A percentile compares a stretch with the other conserved stretches of the same genome.
phyloP scores from a whole-genome alignment of 2,797 vertebrate species.

The Rachycentron canadum region DNA sequence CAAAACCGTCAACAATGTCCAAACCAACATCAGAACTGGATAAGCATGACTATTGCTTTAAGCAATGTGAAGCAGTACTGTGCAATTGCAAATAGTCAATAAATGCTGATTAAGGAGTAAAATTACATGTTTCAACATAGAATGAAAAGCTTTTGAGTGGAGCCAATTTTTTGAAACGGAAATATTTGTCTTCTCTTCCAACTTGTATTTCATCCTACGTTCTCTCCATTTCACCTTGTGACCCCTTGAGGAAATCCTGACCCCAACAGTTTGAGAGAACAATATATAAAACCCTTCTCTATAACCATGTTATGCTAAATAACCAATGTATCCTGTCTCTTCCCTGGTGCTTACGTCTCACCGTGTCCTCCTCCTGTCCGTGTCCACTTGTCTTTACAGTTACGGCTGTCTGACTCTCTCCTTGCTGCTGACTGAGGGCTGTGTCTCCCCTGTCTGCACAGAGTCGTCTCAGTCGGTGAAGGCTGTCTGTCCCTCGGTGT shows the following conservation, averaged over 20 bases:
- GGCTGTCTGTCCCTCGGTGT: constrained; percentile 6
- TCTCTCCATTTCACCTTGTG: neutral
- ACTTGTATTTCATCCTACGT: too few species aligned
- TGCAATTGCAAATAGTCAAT: too few species aligned
- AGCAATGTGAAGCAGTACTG: too few species aligned
- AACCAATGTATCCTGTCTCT: constrained; percentile 20
- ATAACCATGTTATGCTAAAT: constrained; percentile 33
- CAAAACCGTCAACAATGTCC: too few species aligned
- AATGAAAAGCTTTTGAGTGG: too few species aligned
- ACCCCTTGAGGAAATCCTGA: neutral
- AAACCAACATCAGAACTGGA: too few species aligned
- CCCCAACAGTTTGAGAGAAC: neutral
- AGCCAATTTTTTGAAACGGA: too few species aligned
- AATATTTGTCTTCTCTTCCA: too few species aligned
- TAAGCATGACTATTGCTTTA: too few species aligned
- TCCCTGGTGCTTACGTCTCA: neutral
- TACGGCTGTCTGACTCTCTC: constrained; percentile 48
- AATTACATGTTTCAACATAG: too few species aligned
- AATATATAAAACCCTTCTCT: neutral
- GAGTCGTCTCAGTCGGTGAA: constrained; percentile 23
- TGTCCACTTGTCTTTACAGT: constrained; percentile 52
- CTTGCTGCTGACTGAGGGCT: constrained; percentile 40
- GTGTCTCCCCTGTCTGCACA: constrained; percentile 20
- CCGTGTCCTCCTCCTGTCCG: constrained; percentile 34
- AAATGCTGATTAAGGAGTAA: too few species aligned